Conservation (phyloP, 1,140 invertebrate species). For the Drosophila truncata region DNA sequence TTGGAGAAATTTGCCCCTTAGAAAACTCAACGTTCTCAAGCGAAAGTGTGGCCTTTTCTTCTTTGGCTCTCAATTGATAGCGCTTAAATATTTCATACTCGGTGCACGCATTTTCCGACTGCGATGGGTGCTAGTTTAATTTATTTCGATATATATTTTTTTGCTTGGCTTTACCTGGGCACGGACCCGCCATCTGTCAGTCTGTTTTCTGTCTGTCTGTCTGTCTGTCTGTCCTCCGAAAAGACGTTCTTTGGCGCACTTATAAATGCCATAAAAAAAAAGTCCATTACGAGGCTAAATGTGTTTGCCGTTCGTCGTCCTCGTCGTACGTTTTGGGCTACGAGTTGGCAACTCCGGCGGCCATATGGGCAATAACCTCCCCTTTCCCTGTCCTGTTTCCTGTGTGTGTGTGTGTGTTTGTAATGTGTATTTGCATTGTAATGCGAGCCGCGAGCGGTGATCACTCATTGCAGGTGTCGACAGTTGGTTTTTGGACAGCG, state of each 20-base stretch:
- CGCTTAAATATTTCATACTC: constrained; percentile 48
- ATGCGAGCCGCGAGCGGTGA: constrained; percentile 50
- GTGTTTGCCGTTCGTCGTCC: constrained; percentile 41
- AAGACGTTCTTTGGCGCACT: constrained; percentile 37
- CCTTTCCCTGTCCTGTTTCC: not conserved
- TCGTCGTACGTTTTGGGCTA: constrained; percentile 22
- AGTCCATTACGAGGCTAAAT: constrained; percentile 50
- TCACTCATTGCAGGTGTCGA: constrained; percentile 55
- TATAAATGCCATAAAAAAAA: constrained; percentile 67
- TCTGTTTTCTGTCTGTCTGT: not conserved
- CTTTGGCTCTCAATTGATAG: constrained; percentile 16
- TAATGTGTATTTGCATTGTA: constrained; percentile 50
- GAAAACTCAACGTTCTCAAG: constrained; percentile 4
- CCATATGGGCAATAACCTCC: constrained; percentile 50
- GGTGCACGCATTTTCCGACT: not conserved
- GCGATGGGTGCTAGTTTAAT: constrained; percentile 34
- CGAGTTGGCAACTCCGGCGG: constrained; percentile 39
- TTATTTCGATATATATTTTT: constrained; percentile 47
- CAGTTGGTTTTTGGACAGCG: constrained; percentile 41
- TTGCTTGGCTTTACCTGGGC: constrained; percentile 9
- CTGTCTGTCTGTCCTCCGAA: constrained; percentile 19
- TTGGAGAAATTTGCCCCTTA: not conserved
- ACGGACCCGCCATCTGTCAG: constrained; percentile 12
- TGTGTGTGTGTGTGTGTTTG: not conserved
- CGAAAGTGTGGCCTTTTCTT: constrained; percentile 2